Base-by-base conservation (phyloP, 1,140 invertebrate genomes). In the Glomeris maerens region DNA sequence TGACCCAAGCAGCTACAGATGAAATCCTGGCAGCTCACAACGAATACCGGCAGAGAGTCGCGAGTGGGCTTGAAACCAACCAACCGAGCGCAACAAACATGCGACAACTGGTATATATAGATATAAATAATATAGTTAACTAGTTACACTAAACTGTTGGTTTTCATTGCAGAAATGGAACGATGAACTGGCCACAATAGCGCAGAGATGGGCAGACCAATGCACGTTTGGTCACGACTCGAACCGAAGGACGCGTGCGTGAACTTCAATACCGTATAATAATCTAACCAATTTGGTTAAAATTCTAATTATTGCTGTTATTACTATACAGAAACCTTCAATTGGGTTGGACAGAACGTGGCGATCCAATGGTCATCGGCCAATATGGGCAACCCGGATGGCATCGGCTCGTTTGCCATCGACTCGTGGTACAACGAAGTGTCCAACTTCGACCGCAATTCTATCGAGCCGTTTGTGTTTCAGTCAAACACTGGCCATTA, bases 381-480 rank as follows among this genome's bases (percentile, higher is more conserved):
- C 40, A 42, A 42, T 17, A 45, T 36, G 31, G 31, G 5, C n/a
- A 26, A 26, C 5, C 5, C 41, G 5, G n/a, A 14, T 7, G n/a
- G 14, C 3, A 26, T 7, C 28, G 7, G 26, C 5, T 7, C 44
- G 14, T n/a, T 1, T 7, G 10, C 14, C 4, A 83, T 85, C 52
- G 71, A 75, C 42, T 75, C 74, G 42, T 88, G 84, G 84, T 86
- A 85, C 68, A 78, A 81, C 62, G 84, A 88, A 70, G 81, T 84
- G 36, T 71, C 75, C 54, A 72, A 78, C 52, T 84, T 78, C 65
- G 76, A 74, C 41, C 81, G 77, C 61, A 69, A 72, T 44, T 70
- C 75, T 17, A 57, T 63, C 13, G 55, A 57, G 41, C 60, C 56
- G 25, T 63, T 59, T 50, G 49, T 53, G 5, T 81, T 77, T 62